phyloP scores from a whole-genome alignment of 2,888 invertebrate species.

The Hypomecis atomaria region DNA sequence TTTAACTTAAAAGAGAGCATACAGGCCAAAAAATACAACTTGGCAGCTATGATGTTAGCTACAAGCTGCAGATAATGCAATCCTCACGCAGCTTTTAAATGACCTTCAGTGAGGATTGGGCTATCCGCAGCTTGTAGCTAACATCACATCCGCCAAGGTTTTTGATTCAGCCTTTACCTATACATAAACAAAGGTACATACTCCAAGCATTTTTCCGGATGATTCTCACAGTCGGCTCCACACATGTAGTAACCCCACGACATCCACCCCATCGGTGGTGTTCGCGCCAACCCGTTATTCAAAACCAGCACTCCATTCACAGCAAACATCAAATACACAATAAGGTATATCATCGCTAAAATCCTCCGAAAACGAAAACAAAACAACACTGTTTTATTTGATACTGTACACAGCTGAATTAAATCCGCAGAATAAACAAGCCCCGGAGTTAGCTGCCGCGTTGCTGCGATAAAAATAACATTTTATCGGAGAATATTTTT shows the following conservation, averaged over 20 bases:
- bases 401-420: slow-evolving; percentile 21
- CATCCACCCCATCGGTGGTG: slow-evolving; percentile 91
- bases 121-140: too few relatives aligned
- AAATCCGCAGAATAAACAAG: slow-evolving; percentile 27
- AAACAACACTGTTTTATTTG: slow-evolving; percentile 14
- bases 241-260: slow-evolving; percentile 89
- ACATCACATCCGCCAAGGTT: too few relatives aligned
- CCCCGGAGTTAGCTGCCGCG: slow-evolving; percentile 24
- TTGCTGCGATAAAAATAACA: slow-evolving; percentile 24
- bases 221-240: slow-evolving; percentile 83
- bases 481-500: slow-evolving; percentile 26
- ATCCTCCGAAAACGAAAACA: slow-evolving; percentile 13
- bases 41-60: too few relatives aligned
- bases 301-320: slow-evolving; percentile 62
- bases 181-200: slow-evolving; percentile 54
- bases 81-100: too few relatives aligned
- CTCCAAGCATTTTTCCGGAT: slow-evolving; percentile 87
- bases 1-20: too few relatives aligned
- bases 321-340: slow-evolving; percentile 41
- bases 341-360: slow-evolving; percentile 33
- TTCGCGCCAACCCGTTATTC: slow-evolving; percentile 86
- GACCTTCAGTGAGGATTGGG: too few relatives aligned
- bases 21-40: too few relatives aligned
- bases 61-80: too few relatives aligned
- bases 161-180: too few relatives aligned